These are phyloP conservation scores for Lymantria dispar DNA, from an alignment of 2,888 invertebrate genomes.

Conservation along the genomic window DNA sequence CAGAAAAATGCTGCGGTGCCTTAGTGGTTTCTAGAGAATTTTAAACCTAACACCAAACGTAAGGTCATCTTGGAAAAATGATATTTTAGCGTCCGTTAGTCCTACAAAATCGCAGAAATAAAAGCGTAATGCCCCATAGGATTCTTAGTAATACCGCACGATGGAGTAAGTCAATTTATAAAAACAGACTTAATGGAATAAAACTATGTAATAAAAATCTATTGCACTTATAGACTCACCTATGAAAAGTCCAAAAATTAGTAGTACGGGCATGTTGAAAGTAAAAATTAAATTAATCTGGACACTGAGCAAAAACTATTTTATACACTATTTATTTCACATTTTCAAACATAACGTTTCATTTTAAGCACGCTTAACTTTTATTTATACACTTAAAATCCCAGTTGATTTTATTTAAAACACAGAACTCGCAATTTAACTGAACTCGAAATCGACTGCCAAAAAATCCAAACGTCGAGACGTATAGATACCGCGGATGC, in stretches of 20 bases:
- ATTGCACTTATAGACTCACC: slow-evolving; percentile 41
- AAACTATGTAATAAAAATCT: background rate
- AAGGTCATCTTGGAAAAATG: no score
- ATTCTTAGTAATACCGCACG: no score
- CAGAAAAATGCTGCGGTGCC: no score
- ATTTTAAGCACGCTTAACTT: slow-evolving; percentile 25
- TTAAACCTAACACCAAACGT: no score
- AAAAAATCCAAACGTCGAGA: slow-evolving; percentile 9
- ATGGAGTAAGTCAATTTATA: no score
- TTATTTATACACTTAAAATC: slow-evolving; percentile 21
- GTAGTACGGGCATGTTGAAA: slow-evolving; percentile 46
- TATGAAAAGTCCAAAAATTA: slow-evolving; percentile 57
- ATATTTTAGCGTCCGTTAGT: no score
- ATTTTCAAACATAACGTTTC: slow-evolving; percentile 29
- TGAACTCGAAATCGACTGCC: slow-evolving; percentile 16
- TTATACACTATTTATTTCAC: slow-evolving; percentile 41
- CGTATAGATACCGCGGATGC: slow-evolving; percentile 33
- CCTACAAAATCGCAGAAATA: no score
- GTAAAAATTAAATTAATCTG: slow-evolving; percentile 33
- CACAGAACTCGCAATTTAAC: slow-evolving; percentile 18
- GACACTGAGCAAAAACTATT: slow-evolving; percentile 35
- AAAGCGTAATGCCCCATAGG: no score
- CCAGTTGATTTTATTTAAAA: slow-evolving; percentile 14
- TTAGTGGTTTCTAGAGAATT: no score
- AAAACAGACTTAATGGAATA: no score